Evolutionary conservation across 2,888 invertebrate genomes (phyloP).

Genomic region (Parochlus steinenii): DNA sequence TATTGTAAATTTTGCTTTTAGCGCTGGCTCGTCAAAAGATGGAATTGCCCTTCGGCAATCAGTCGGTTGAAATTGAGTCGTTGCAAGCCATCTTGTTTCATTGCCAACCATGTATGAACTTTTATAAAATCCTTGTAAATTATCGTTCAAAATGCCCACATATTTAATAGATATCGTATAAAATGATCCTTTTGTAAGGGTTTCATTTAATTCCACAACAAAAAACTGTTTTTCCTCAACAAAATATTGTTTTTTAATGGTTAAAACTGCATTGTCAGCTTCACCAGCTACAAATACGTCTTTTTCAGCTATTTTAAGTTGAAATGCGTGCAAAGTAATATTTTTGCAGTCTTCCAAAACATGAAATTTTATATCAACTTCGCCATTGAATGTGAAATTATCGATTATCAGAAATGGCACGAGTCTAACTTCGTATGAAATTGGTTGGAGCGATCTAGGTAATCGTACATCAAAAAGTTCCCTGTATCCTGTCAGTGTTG

Average conservation of each 20-base stretch:
- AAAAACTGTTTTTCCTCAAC: conserved; percentile 51
- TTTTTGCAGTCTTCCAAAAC: conserved; percentile 43
- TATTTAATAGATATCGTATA: conserved; percentile 55
- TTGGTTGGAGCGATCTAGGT: conserved; percentile 48
- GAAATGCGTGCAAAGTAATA: conserved; percentile 58
- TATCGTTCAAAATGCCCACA: conserved; percentile 54
- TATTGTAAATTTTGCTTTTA: conserved; percentile 65
- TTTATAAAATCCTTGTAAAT: conserved; percentile 65
- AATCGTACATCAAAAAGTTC: conserved; percentile 59
- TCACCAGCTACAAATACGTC: conserved; percentile 25
- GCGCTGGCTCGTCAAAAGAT: conserved; percentile 73
- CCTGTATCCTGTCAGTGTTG: too few species aligned
- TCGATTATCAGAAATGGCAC: conserved; percentile 55
- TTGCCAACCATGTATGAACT: conserved; percentile 58
- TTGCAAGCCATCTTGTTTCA: conserved; percentile 60
- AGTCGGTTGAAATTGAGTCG: conserved; percentile 69
- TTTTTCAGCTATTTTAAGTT: conserved; percentile 43
- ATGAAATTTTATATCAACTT: conserved; percentile 43
- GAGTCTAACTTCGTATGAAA: conserved; percentile 50
- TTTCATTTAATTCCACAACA: conserved; percentile 41
- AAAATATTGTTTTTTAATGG: conserved; percentile 33
- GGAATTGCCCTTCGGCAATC: conserved; percentile 70
- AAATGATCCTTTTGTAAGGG: conserved; percentile 38
- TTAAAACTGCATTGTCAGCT: conserved; percentile 19
- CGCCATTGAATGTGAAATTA: conserved; percentile 65